These are phyloP conservation scores for Epizoanthus scotinus DNA, from an alignment of 92 coral and sea anemone species.

Conservation along the genomic window DNA sequence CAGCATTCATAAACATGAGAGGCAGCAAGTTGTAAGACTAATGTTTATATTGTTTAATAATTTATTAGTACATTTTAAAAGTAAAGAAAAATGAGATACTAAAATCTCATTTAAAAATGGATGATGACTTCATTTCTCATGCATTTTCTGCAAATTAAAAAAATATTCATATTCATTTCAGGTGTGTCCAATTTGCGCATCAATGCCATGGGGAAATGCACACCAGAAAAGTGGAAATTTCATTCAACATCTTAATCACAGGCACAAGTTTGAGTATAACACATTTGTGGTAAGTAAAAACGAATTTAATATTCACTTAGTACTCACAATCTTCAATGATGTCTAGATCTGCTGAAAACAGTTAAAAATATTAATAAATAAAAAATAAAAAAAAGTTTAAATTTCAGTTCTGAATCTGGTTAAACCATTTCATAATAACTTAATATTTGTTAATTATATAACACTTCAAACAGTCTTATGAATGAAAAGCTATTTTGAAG, in stretches of 20 bases:
- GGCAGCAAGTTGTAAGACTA: slow-evolving; percentile 76
- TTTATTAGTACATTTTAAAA: neutral
- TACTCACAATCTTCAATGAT: neutral
- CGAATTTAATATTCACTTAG: neutral
- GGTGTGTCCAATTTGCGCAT: slow-evolving; percentile 96
- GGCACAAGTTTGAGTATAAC: slow-evolving; percentile 90
- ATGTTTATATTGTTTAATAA: neutral
- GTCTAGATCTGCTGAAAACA: neutral
- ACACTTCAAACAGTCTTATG: too few relatives aligned
- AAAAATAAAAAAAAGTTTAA: too few relatives aligned
- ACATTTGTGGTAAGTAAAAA: slow-evolving; percentile 87
- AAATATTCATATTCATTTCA: slow-evolving; percentile 3
- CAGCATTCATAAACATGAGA: slow-evolving; percentile 54
- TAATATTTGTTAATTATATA: too few relatives aligned
- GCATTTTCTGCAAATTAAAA: neutral
- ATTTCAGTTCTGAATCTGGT: too few relatives aligned
- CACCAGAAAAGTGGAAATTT: slow-evolving; percentile 79
- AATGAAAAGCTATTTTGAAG: too few relatives aligned
- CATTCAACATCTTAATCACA: slow-evolving; percentile 72
- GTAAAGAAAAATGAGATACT: neutral
- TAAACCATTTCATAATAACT: too few relatives aligned
- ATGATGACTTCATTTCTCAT: neutral
- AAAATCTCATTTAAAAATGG: neutral
- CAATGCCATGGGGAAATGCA: slow-evolving; percentile 96
- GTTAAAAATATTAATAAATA: too few relatives aligned